A percentile compares a stretch with the other conserved stretches of the same genome.
These are phyloP conservation scores for Hoplodrina ambigua DNA, from an alignment of 2,888 invertebrate species.

Conservation along the genomic window DNA sequence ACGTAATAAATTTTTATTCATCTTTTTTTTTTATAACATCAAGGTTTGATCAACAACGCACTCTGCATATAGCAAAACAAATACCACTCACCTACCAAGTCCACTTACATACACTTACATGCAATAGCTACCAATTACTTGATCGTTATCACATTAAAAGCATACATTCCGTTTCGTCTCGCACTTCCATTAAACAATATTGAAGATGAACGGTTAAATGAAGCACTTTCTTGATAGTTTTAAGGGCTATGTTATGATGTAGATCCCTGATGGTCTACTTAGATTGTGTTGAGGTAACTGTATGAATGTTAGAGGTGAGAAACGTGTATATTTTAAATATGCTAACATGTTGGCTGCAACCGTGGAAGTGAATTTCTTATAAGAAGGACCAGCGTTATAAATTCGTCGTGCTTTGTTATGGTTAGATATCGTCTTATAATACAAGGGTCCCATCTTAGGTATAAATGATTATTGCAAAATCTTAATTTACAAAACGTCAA, in stretches of 20 bases:
- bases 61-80: constrained; percentile 15
- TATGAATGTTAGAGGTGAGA: background rate
- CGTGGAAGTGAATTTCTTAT: background rate
- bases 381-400: background rate
- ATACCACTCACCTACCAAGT: background rate
- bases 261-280: constrained; percentile 22
- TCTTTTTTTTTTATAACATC: background rate
- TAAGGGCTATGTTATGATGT: constrained; percentile 12
- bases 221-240: constrained; percentile 31
- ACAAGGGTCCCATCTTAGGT: too few species aligned
- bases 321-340: background rate
- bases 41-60: constrained; percentile 1
- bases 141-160: constrained; percentile 60
- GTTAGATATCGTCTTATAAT: too few species aligned
- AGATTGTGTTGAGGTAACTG: constrained; percentile 20
- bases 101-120: constrained; percentile 16
- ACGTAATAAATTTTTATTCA: background rate
- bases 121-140: constrained; percentile 49
- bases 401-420: too few species aligned
- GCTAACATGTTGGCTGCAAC: background rate
- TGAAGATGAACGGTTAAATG: constrained; percentile 32
- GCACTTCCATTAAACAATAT: constrained; percentile 43
- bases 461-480: too few species aligned
- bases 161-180: constrained; percentile 53
- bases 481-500: too few species aligned